Base-by-base conservation (phyloP, 2,797 vertebrate species). In the Fratercula arctica region DNA sequence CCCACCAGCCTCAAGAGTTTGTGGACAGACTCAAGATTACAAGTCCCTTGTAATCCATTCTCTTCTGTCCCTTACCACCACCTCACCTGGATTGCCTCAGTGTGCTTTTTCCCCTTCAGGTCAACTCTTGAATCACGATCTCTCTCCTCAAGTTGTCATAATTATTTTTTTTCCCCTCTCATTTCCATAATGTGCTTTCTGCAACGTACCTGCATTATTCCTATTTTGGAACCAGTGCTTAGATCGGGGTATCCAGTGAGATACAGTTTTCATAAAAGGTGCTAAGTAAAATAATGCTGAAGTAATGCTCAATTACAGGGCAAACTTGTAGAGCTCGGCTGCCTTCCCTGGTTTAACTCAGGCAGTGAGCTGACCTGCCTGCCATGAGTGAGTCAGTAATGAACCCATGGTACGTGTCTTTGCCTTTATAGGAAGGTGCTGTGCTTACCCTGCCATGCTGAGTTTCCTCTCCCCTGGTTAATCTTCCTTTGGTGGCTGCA, bases 361-460 rank as follows among this genome's bases (percentile, higher is more conserved):
- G 80, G 39, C 53, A 83, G 69, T 41, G 60, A 89, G 68, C 66
- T 90, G 87, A 51, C 20, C 43, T 4, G 5, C 53, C 75, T 85
- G 46, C 64, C 21, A 1, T 0, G 15, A 78, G 20, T 9, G 11
- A 50, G 45, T 69, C 61, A 56, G 33, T 43, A 35, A 25, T 16
- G 59, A 68, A 33, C 29, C 63, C 45, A 7, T 1, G 10, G 45
- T 19, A 18, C 1, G 16, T 64, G 51, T 53, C 68, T 59, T 35
- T 61, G 50, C 6, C 46, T 20, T 35, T 26, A 4, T 15, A 35
- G 31, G 59, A 74, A 60, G 43, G 46, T 41, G 54, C 43, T 57
- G 48, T 61, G 72, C 85, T 98, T 98, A 99, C 99, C 97, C 98
- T 98, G 96, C 99, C 98, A 0, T 96, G 98, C 21, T 88, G 97